These are phyloP conservation scores for Gopherus flavomarginatus DNA, from an alignment of 2,113 vertebrate genomes.

Conservation along the genomic window DNA sequence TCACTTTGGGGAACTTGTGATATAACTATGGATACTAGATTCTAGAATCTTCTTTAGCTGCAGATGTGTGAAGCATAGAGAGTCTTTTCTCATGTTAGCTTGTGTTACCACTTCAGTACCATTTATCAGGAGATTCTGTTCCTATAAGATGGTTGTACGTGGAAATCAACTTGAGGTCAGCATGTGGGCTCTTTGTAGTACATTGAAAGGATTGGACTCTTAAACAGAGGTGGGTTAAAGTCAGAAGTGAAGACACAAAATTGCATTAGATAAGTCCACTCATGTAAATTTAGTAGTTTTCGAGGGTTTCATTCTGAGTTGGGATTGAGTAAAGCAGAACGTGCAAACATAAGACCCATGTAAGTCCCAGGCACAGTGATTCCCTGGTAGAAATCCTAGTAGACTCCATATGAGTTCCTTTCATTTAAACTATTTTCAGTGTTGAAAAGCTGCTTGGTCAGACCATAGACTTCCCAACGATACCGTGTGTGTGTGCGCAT, in stretches of 20 bases:
- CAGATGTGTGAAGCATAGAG: fast-evolving
- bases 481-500: neutral
- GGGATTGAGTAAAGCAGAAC: neutral
- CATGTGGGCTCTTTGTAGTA: neutral
- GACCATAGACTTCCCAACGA: neutral
- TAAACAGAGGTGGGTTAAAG: neutral
- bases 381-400: neutral
- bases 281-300: neutral
- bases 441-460: neutral
- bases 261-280: neutral
- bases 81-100: neutral
- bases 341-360: neutral
- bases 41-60: neutral
- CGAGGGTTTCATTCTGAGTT: neutral
- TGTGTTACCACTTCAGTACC: neutral
- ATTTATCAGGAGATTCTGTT: neutral
- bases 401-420: neutral
- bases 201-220: neutral
- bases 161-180: neutral
- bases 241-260: neutral
- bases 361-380: neutral
- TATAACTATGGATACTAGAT: fast-evolving
- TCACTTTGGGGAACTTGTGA: neutral
- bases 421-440: neutral
- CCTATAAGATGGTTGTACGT: neutral